Base-by-base conservation (phyloP, 2,113 vertebrate genomes). In the Rallus limicola region DNA sequence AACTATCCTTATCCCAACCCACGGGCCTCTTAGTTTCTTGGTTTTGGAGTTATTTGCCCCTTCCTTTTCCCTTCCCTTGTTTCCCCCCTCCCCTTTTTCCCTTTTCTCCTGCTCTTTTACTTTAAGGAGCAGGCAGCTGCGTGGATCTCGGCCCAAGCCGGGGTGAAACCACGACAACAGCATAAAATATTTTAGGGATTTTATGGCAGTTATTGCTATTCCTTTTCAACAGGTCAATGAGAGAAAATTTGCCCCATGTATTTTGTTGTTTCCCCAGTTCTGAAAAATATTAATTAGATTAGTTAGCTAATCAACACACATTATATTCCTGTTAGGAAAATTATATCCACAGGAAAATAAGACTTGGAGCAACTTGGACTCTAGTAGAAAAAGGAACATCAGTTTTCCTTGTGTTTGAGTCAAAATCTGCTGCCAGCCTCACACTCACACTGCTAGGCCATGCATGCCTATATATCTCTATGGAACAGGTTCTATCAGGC, bases 281-380 rank as follows among this genome's bases (percentile, higher is more conserved):
- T 59, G 86, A 94, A 94, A 65, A 17, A 19, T 78, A 67, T 83
- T 95, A 90, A 88, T 90, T 78, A 67, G 18, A 70, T 23, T 62
- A 67, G 88, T 78, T 63, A 67, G 16, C 33, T 68, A 86, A 93
- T 86, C 80, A 70, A 86, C 83, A 84, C 11, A 68, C 40, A 65
- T 78, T 88, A 70, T 78, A 85, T 78, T 87, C 29, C 38, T 85
- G 31, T 71, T 86, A 91, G 58, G 65, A 92, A 89, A 64, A 71
- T 74, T 60, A 16, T 28, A 67, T 58, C 38, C 80, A 71, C 14
- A 71, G 52, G 8, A 70, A 24, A 86, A 94, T 88, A 82, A 24
- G 5, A 88, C 34, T 38, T 59, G 50, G 55, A 93, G 60, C 31
- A 56, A 68, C 48, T 86, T n/a, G 77, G 55, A 93, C 81, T 8